Conservation (phyloP, 2,888 invertebrate genomes). For the Dione vanillae region DNA sequence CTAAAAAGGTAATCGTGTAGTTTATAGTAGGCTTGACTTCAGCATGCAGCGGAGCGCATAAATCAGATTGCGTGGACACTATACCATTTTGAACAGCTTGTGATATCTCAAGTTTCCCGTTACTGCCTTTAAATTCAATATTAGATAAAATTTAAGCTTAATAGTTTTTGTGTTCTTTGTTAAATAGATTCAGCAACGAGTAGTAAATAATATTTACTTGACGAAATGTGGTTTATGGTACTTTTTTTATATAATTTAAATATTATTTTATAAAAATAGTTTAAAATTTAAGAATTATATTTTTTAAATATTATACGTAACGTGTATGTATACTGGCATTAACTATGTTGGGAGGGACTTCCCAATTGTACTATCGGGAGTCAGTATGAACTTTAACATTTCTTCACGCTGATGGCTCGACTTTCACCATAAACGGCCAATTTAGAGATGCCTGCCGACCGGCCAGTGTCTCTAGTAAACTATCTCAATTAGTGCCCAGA, state of each 20-base stretch:
- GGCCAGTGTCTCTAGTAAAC: conserved; percentile 78
- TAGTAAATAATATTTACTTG: neutral
- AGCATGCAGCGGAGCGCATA: conserved; percentile 67
- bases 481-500: conserved; percentile 81
- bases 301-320: neutral
- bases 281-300: neutral
- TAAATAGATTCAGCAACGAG: neutral
- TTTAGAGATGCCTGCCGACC: conserved; percentile 77
- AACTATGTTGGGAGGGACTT: conserved; percentile 59
- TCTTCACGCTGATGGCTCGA: conserved; percentile 71
- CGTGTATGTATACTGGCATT: neutral
- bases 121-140: conserved; percentile 45
- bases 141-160: conserved; percentile 34
- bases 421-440: conserved; percentile 82
- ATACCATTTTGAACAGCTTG: conserved; percentile 69
- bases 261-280: too few species aligned
- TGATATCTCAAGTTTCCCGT: conserved; percentile 55
- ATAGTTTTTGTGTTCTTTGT: conserved; percentile 1
- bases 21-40: conserved; percentile 59
- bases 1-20: conserved; percentile 68
- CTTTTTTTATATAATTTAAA: neutral
- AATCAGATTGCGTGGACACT: conserved; percentile 78
- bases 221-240: neutral
- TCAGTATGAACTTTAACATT: conserved; percentile 78
- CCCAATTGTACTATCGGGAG: conserved; percentile 66